These are phyloP conservation scores for Metellina segmentata DNA, from an alignment of 2,888 invertebrate species.

Conservation along the genomic window DNA sequence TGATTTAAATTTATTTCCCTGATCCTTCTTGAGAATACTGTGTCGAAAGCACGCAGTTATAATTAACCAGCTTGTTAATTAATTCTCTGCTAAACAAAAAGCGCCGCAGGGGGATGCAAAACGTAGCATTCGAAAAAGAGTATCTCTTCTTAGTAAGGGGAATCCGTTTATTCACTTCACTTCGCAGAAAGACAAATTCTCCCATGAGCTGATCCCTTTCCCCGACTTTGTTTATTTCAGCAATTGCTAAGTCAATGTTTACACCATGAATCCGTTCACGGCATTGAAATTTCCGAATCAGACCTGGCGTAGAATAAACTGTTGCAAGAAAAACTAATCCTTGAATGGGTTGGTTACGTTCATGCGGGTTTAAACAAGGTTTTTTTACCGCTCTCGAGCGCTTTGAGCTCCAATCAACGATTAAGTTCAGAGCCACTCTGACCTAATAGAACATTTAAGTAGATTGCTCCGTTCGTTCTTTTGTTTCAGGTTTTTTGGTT, in stretches of 20 bases:
- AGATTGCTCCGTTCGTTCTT: neutral
- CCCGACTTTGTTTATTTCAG: neutral
- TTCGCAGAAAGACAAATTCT: conserved; percentile 33
- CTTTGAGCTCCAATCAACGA: neutral
- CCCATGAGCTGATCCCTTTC: neutral
- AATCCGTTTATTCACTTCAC: conserved; percentile 55
- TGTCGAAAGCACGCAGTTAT: neutral
- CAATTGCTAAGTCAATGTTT: conserved; percentile 1
- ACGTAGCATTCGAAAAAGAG: conserved; percentile 49
- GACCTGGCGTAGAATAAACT: neutral
- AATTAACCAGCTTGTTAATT: conserved; percentile 61
- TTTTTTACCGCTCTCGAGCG: neutral
- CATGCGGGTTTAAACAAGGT: neutral
- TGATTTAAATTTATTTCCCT: conserved; percentile 13
- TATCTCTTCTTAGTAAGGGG: conserved; percentile 28
- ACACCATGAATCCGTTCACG: neutral
- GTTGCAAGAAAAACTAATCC: neutral
- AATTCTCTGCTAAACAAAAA: conserved; percentile 57
- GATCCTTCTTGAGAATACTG: neutral
- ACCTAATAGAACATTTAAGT: neutral
- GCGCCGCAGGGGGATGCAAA: conserved; percentile 30
- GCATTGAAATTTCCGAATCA: neutral
- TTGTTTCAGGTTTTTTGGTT: neutral
- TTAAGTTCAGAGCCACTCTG: neutral
- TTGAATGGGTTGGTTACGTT: neutral